Conservation (phyloP, 1,140 invertebrate genomes). For the Anoplophora glabripennis region DNA sequence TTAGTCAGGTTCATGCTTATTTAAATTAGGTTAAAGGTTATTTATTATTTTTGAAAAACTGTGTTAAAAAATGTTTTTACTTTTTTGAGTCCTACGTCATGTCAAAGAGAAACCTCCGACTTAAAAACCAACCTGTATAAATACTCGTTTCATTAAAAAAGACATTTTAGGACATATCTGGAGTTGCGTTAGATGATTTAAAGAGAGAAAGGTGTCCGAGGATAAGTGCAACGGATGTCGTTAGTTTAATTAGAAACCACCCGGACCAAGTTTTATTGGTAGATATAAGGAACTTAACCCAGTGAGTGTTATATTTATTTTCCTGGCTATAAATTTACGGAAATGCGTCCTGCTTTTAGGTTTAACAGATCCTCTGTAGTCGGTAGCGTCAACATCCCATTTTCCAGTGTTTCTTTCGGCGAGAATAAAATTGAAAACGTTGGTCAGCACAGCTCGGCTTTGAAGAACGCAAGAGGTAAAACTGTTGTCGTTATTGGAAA, state of each 20-base stretch:
- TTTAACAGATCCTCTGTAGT: slow-evolving; percentile 72
- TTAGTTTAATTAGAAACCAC: slow-evolving; percentile 66
- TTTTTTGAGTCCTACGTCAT: no score
- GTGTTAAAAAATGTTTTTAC: no score
- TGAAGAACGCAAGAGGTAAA: slow-evolving; percentile 60
- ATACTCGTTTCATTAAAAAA: no score
- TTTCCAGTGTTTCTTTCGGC: slow-evolving; percentile 69
- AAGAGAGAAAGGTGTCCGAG: slow-evolving; percentile 73
- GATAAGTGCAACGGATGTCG: slow-evolving; percentile 82
- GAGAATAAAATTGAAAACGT: slow-evolving; percentile 61
- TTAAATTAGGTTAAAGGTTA: no score
- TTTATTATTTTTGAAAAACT: no score
- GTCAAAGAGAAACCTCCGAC: no score
- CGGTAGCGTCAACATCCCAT: slow-evolving; percentile 83
- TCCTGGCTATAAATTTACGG: slow-evolving; percentile 13
- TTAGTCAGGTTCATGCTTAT: no score
- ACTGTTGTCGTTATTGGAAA: slow-evolving; percentile 76
- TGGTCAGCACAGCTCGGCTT: slow-evolving; percentile 58
- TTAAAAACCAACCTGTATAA: no score
- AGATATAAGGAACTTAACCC: slow-evolving; percentile 69
- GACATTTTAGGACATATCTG: slow-evolving; percentile 65
- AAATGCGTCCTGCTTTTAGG: slow-evolving; percentile 49
- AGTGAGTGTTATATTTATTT: slow-evolving; percentile 54
- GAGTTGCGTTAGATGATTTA: slow-evolving; percentile 64
- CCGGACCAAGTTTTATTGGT: slow-evolving; percentile 70